A percentile compares a stretch with the other conserved stretches of the same genome.
Conservation (phyloP, 35 echinoderm and acorn worm species). For the Lytechinus pictus region DNA sequence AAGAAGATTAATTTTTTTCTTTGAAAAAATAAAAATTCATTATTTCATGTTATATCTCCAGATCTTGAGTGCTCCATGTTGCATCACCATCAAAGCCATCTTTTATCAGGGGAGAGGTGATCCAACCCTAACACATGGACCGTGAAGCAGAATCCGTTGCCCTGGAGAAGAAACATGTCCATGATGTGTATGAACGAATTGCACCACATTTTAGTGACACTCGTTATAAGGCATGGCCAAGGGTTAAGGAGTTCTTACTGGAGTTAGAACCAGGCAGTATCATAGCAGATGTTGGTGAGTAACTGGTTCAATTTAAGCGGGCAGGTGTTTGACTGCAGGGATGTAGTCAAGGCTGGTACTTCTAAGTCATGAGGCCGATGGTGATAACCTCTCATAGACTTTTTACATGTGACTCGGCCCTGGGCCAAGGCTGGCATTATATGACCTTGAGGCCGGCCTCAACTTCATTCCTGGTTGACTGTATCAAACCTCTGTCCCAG, state of each 20-base stretch:
- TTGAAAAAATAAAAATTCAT: no score
- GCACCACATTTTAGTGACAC: constrained; percentile 96
- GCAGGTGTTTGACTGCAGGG: no score
- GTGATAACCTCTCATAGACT: no score
- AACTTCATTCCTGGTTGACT: no score
- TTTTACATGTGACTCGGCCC: no score
- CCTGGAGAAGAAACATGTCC: constrained; percentile 96
- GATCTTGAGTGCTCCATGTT: neutral
- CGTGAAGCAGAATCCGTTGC: constrained; percentile 88
- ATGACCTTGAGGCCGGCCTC: no score
- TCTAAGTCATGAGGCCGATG: no score
- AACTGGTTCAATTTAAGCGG: neutral
- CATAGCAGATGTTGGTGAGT: constrained; percentile 96
- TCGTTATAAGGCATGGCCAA: constrained; percentile 96
- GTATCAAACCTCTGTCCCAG: no score
- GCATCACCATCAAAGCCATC: neutral
- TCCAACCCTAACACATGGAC: constrained; percentile 75
- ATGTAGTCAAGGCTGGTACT: no score
- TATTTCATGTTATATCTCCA: neutral
- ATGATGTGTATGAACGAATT: constrained; percentile 96
- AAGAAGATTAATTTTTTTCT: no score
- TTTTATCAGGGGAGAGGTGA: constrained; percentile 8
- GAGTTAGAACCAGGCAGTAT: constrained; percentile 92
- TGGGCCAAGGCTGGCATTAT: no score
- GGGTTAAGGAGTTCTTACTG: constrained; percentile 89